Evolutionary conservation across 2,888 invertebrate species (phyloP).

Genomic region (Clivina fossor): DNA sequence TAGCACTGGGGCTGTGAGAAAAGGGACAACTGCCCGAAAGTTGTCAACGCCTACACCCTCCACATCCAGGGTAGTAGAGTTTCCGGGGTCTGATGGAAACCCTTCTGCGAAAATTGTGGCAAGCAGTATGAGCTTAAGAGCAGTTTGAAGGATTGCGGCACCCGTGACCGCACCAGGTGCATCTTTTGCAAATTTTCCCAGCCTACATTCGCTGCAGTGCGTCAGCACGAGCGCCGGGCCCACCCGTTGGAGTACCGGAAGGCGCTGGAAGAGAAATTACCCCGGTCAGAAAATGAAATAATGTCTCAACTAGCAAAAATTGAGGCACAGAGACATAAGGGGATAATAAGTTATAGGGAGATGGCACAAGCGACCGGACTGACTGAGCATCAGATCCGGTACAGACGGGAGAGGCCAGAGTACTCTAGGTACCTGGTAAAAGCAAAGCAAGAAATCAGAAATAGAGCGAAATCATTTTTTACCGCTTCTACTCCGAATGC

Average conservation of each 20-base stretch:
- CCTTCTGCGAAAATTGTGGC: too few relatives aligned
- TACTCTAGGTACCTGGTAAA: neutral
- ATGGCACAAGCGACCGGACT: neutral
- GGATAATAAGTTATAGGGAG: neutral
- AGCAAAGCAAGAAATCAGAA: too few relatives aligned
- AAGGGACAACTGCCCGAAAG: too few relatives aligned
- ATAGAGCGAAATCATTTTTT: too few relatives aligned
- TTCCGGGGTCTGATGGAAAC: too few relatives aligned
- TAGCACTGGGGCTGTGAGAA: too few relatives aligned
- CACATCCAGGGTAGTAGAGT: too few relatives aligned
- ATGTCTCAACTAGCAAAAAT: neutral
- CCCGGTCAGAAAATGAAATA: too few relatives aligned
- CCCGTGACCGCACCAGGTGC: neutral
- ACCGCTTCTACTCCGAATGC: too few relatives aligned
- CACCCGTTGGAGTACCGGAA: too few relatives aligned
- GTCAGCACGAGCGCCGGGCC: slow-evolving; percentile 5
- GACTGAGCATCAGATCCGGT: slow-evolving; percentile 3
- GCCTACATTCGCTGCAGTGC: neutral
- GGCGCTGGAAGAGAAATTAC: too few relatives aligned
- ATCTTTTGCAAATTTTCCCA: neutral
- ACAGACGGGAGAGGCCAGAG: neutral
- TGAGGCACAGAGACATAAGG: neutral
- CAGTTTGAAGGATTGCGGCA: slow-evolving; percentile 7
- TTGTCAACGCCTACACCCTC: too few relatives aligned
- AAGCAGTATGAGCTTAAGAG: neutral